Percentiles rank a stretch among this genome's conserved stretches.
phyloP scores from a whole-genome alignment of 2,797 vertebrate genomes.

The Adrianichthys oophorus region DNA sequence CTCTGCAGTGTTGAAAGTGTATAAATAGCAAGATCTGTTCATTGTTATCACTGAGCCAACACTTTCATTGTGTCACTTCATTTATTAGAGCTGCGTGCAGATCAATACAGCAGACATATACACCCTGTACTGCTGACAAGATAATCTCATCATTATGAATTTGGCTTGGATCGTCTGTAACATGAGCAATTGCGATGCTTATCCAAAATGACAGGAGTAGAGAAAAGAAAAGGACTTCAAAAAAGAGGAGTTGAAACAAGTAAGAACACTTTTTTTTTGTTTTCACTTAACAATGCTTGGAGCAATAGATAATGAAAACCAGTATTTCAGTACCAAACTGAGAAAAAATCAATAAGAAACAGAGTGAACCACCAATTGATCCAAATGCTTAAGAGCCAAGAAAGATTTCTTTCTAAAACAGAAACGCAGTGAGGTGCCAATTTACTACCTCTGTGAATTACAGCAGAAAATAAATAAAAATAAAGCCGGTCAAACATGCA shows the following conservation, averaged over 20 bases:
- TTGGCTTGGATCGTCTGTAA: constrained; percentile 73
- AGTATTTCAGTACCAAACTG: constrained; percentile 57
- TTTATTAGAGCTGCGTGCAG: constrained; percentile 74
- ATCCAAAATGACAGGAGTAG: constrained; percentile 71
- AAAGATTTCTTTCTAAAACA: constrained; percentile 54
- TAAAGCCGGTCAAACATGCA: constrained; percentile 36
- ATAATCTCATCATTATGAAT: constrained; percentile 83
- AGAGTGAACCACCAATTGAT: constrained; percentile 62
- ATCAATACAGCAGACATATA: constrained; percentile 75
- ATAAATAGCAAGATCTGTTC: constrained; percentile 64
- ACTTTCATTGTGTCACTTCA: constrained; percentile 67
- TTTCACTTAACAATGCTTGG: constrained; percentile 51
- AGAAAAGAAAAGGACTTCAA: constrained; percentile 36
- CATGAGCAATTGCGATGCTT: constrained; percentile 75
- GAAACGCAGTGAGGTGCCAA: constrained; percentile 54
- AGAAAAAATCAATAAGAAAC: constrained; percentile 63
- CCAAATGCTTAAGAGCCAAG: constrained; percentile 55
- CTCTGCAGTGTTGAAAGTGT: constrained; percentile 46
- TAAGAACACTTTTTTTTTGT: background rate
- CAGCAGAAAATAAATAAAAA: constrained; percentile 34
- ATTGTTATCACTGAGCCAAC: constrained; percentile 65
- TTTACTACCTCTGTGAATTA: constrained; percentile 42
- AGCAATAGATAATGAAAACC: constrained; percentile 61
- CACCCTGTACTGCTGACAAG: constrained; percentile 76
- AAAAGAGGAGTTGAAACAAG: constrained; percentile 16